Percentiles rank a stretch among this genome's conserved stretches.
These are phyloP conservation scores for Sebastes variabilis DNA, from an alignment of 2,797 vertebrate species.

Conservation along the genomic window DNA sequence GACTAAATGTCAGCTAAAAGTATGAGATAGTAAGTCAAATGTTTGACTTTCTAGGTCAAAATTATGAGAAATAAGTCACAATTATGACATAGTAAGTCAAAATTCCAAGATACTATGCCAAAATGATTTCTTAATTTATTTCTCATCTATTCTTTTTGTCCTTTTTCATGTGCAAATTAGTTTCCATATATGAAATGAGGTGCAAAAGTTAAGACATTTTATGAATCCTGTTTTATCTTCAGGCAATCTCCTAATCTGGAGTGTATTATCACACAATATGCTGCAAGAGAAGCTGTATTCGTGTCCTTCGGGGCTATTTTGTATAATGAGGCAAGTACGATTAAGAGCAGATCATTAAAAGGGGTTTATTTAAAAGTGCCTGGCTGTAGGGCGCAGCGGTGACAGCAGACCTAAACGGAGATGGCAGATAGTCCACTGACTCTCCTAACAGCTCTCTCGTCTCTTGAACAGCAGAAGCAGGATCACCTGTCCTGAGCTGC, in stretches of 20 bases:
- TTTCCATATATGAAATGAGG: not conserved
- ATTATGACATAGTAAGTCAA: not conserved
- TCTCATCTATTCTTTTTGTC: not conserved
- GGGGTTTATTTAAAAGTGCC: constrained; percentile 6
- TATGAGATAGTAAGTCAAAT: not conserved
- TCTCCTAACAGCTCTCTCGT: not conserved
- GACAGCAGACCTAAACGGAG: constrained; percentile 2
- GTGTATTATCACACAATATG: not conserved
- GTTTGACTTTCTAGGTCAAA: not conserved
- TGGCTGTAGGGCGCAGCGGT: not conserved
- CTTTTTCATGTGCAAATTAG: not conserved
- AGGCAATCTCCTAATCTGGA: not conserved
- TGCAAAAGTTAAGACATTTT: not conserved
- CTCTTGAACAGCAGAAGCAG: not conserved
- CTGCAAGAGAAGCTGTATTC: constrained; percentile 1
- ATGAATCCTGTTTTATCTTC: not conserved
- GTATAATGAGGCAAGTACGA: constrained; percentile 6
- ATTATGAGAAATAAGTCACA: no score
- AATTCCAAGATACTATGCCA: not conserved
- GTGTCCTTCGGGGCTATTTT: constrained; percentile 1
- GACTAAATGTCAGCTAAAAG: not conserved
- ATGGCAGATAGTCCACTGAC: constrained; percentile 11
- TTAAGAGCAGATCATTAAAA: constrained; percentile 7
- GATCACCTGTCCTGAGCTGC: constrained; percentile 37
- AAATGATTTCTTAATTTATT: not conserved